Percentiles rank a stretch among this genome's conserved stretches.
Evolutionary conservation across 2,888 invertebrate genomes (phyloP).

Genomic region (Heliconius ethilla): DNA sequence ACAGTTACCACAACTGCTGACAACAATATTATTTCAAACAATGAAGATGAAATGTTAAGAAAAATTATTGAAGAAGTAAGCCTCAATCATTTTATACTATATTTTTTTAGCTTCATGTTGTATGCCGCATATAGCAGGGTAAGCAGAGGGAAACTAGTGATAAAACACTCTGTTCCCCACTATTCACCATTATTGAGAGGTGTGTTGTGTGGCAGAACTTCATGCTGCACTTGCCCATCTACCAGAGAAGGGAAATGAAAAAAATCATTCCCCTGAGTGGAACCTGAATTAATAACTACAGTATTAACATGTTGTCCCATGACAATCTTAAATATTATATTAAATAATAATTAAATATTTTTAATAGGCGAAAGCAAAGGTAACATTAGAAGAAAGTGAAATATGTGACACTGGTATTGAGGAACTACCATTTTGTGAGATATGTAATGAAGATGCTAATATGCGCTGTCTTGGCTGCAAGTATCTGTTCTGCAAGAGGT

Average conservation of each 20-base stretch:
- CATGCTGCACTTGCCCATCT: no score
- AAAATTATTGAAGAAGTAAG: slow-evolving; percentile 71
- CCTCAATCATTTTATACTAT: neutral
- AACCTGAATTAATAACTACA: neutral
- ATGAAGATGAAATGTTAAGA: slow-evolving; percentile 65
- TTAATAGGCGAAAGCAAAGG: slow-evolving; percentile 62
- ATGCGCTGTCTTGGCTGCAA: slow-evolving; percentile 89
- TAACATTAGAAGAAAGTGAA: slow-evolving; percentile 59
- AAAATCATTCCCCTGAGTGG: no score
- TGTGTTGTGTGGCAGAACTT: no score
- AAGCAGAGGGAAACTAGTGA: no score
- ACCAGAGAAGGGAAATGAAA: no score
- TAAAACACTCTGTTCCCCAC: no score
- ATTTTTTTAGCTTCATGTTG: neutral
- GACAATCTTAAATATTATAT: slow-evolving; percentile 2
- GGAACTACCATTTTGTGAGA: slow-evolving; percentile 91
- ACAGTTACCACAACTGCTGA: slow-evolving; percentile 35
- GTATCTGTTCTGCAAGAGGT: slow-evolving; percentile 90
- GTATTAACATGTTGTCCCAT: neutral
- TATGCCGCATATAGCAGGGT: no score
- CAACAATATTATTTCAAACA: slow-evolving; percentile 55
- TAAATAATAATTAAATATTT: slow-evolving; percentile 9
- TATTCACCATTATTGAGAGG: no score
- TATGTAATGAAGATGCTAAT: slow-evolving; percentile 91
- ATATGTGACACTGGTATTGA: slow-evolving; percentile 57